Evolutionary conservation across 2,797 vertebrate genomes (phyloP).

Genomic region (Cacajao melanocephalus): DNA sequence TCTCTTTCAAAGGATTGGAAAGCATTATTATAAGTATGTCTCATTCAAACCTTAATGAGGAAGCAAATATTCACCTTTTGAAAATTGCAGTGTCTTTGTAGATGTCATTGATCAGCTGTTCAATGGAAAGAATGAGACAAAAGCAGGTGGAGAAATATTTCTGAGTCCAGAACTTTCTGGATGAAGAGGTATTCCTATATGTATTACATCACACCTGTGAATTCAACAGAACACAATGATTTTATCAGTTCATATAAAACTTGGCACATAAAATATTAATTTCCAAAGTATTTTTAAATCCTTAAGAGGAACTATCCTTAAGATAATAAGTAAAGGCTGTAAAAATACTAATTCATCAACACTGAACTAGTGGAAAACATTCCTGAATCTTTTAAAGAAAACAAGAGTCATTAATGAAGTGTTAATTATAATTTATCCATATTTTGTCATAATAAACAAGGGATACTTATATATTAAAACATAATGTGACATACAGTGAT

Average conservation of each 20-base stretch:
- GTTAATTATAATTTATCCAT: not conserved
- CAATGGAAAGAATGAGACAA: conserved; percentile 32
- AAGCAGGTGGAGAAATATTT: not conserved
- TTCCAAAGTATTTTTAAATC: not conserved
- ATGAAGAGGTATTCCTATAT: not conserved
- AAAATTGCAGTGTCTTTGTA: conserved; percentile 11
- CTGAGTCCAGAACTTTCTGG: not conserved
- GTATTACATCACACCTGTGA: not conserved
- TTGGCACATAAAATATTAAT: not conserved
- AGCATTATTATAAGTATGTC: not conserved
- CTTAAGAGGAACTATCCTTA: not conserved
- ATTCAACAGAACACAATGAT: not conserved
- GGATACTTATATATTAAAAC: not conserved
- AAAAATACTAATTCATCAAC: not conserved
- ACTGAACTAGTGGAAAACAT: not conserved
- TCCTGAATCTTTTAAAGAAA: not conserved
- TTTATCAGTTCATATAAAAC: not conserved
- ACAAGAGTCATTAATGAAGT: not conserved
- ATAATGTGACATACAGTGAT: not conserved
- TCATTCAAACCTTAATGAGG: conserved; percentile 7
- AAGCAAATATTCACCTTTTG: not conserved
- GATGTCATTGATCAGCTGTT: conserved; percentile 13
- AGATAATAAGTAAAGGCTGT: not conserved
- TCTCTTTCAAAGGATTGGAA: not conserved
- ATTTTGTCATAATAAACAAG: not conserved